Evolutionary conservation across 2,797 vertebrate genomes (phyloP).

Genomic region (Gallirallus australis): DNA sequence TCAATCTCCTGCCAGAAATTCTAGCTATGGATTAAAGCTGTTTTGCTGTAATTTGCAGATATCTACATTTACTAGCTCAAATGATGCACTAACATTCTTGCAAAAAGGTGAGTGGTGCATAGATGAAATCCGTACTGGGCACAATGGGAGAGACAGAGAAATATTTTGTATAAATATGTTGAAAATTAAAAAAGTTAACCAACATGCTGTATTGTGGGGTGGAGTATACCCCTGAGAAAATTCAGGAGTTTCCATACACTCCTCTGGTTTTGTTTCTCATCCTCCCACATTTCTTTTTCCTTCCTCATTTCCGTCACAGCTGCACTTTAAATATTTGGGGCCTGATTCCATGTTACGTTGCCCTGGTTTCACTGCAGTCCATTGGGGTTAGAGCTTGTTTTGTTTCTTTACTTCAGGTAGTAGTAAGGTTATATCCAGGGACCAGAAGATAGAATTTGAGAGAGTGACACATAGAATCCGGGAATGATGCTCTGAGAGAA

Average conservation of each 20-base stretch:
- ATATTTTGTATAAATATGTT: not conserved
- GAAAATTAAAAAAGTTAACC: not conserved
- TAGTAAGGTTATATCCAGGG: not conserved
- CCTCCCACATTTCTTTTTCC: conserved; percentile 37
- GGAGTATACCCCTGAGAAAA: conserved; percentile 44
- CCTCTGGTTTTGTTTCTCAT: conserved; percentile 31
- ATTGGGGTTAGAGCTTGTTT: not conserved
- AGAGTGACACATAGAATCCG: not conserved
- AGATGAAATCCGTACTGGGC: not conserved
- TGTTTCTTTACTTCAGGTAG: not conserved
- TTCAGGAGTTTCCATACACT: not conserved
- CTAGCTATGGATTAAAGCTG: not conserved
- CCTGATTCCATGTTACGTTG: not conserved
- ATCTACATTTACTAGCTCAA: not conserved
- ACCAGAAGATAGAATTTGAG: not conserved
- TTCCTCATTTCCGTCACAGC: conserved; percentile 32
- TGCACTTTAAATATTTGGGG: not conserved
- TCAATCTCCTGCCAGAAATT: not conserved
- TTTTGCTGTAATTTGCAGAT: not conserved
- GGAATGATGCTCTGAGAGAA: not conserved
- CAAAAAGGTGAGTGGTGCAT: not conserved
- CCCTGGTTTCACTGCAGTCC: not conserved
- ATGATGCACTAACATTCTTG: not conserved
- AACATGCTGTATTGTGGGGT: not conserved
- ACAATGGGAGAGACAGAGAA: not conserved